Conservation (phyloP, 2,113 vertebrate genomes). For the Tilapia sparmanii region DNA sequence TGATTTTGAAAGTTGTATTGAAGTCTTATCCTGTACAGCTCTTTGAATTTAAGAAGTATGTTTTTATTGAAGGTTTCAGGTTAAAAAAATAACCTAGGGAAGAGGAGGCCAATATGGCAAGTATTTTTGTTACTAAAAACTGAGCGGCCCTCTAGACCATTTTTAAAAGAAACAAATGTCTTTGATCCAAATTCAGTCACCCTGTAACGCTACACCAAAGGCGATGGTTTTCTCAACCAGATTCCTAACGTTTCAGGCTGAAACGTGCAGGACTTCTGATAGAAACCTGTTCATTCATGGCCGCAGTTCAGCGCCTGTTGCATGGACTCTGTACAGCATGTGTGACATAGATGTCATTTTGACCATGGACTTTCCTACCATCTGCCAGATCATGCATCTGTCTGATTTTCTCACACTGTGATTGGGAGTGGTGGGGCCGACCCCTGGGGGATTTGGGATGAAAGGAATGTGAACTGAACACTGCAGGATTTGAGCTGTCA, state of each 20-base stretch:
- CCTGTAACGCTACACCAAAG: neutral
- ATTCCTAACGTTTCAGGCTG: neutral
- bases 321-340: neutral
- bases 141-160: constrained; percentile 41
- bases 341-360: neutral
- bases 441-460: constrained; percentile 33
- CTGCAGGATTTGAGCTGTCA: constrained; percentile 57
- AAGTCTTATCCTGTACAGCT: neutral
- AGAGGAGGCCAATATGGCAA: constrained; percentile 46
- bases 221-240: neutral
- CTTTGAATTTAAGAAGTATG: neutral
- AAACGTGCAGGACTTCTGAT: neutral
- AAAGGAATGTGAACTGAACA: constrained; percentile 56
- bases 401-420: constrained; percentile 32
- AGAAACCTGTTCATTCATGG: neutral
- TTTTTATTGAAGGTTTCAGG: neutral
- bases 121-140: constrained; percentile 65
- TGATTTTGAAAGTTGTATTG: neutral
- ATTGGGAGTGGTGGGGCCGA: constrained; percentile 7
- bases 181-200: constrained; percentile 65
- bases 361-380: constrained; percentile 19
- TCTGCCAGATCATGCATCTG: constrained; percentile 44
- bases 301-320: neutral
- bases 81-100: neutral
- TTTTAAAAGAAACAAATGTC: constrained; percentile 36